Percentiles rank a stretch among this genome's conserved stretches.
phyloP scores from a whole-genome alignment of 1,140 invertebrate genomes.

The Papilio helenus region DNA sequence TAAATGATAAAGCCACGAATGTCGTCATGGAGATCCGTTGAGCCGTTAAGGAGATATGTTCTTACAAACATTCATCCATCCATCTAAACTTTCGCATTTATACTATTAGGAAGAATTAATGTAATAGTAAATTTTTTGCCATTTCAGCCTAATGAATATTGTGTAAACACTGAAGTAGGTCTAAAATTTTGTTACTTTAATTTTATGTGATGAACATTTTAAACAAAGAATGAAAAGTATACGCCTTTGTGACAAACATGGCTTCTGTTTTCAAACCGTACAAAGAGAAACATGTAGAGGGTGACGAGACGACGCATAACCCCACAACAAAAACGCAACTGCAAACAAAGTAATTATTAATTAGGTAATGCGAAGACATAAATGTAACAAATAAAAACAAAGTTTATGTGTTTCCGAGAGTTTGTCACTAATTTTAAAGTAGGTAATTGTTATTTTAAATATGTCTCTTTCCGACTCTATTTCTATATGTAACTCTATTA shows the following conservation, averaged over 20 bases:
- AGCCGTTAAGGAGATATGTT: no score
- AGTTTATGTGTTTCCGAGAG: not conserved
- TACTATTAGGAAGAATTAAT: no score
- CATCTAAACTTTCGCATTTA: no score
- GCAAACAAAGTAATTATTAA: slow-evolving; percentile 9
- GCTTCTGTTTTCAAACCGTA: slow-evolving; percentile 7
- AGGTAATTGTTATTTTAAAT: no score
- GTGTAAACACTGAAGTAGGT: no score
- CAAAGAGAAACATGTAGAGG: not conserved
- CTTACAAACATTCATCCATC: no score
- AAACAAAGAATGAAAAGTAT: not conserved
- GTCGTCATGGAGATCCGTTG: no score
- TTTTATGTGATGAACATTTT: not conserved
- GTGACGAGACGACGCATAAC: not conserved
- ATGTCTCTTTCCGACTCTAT: no score
- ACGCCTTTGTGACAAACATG: not conserved
- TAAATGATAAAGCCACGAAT: no score
- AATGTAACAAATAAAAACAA: not conserved
- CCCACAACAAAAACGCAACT: not conserved
- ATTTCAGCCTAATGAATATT: no score
- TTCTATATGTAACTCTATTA: no score
- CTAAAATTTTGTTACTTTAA: not conserved
- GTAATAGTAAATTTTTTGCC: no score
- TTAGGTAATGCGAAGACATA: not conserved
- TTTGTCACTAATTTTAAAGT: not conserved